Evolutionary conservation across 2,888 invertebrate genomes (phyloP), one percentile per base, ranked within the genome.

Genomic region (Ophraella communa): DNA sequence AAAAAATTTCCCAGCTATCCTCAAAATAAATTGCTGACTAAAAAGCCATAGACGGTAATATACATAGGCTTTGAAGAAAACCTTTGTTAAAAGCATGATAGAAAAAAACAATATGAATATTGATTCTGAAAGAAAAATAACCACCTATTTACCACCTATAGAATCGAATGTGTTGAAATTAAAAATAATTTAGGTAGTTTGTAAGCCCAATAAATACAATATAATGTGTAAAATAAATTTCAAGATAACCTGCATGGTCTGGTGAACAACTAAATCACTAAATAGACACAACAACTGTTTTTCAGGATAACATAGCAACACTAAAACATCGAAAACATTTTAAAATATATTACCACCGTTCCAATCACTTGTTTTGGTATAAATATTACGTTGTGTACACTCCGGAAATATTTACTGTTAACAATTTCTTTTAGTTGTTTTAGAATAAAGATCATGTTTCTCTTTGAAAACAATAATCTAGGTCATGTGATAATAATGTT

Each of bases 191-290:
- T n/a, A n/a, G n/a, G n/a, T n/a, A n/a, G n/a, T n/a, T n/a, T n/a
- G n/a, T n/a, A n/a, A n/a, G 14, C 18, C 4, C 8, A 23, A 23
- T 33, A 45, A 17, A n/a, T 24, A 49, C 24, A 21, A 14, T 7
- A 14, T n/a, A 21, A n/a, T 45, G 27, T 51, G 24, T 24, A n/a
- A 21, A 24, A 51, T 51, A 51, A 51, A 51, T 51, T 51, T 4
- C 1, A 27, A 51, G 23, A 51, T 51, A 51, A 14, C 14, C 27
- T n/a, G 8, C 18, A 24, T 27, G 49, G 49, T 51, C 49, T 51
- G 27, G 49, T 51, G 49, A 51, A 14, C 27, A 51, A n/a, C n/a
- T 39, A 17, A 39, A 14, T 8, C 30, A 10, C 11, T 30, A 30
- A 30, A 30, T 30, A 30, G 39, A 1, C 17, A 39, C 17, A 39